Conservation (phyloP, 2,113 vertebrate species). For the Ophthalmotilapia sp. region DNA sequence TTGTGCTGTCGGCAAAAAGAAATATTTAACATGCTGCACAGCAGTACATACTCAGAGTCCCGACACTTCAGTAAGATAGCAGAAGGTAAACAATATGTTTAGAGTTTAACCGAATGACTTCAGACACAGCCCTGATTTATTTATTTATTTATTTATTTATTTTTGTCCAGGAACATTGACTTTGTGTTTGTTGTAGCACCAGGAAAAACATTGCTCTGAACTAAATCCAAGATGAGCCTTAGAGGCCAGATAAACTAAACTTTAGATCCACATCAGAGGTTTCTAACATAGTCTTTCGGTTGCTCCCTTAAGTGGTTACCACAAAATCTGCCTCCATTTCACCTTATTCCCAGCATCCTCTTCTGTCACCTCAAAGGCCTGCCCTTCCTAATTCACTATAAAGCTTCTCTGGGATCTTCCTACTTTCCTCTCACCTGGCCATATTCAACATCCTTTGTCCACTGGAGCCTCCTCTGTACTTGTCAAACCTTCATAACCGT, state of each 20-base stretch:
- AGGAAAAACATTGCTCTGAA: not conserved
- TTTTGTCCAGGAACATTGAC: not conserved
- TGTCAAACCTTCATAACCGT: not conserved
- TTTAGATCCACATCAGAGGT: not conserved
- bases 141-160: not conserved
- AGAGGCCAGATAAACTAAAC: not conserved
- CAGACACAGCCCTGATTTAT: not conserved
- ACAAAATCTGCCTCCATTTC: not conserved
- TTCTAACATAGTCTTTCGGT: not conserved
- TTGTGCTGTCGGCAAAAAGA: not conserved
- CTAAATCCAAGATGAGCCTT: not conserved
- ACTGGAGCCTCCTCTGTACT: not conserved
- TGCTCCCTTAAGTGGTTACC: not conserved
- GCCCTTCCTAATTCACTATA: not conserved
- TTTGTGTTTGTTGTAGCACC: not conserved
- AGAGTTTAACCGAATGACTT: not conserved
- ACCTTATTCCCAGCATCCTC: not conserved
- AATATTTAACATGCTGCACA: not conserved
- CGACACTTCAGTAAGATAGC: not conserved
- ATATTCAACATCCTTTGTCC: not conserved
- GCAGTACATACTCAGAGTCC: not conserved
- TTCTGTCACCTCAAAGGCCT: not conserved
- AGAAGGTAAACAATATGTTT: not conserved
- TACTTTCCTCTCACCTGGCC: not conserved
- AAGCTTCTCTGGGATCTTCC: not conserved